Conservation (phyloP, 2,888 invertebrate species). For the Lasioglossum lativentre region DNA sequence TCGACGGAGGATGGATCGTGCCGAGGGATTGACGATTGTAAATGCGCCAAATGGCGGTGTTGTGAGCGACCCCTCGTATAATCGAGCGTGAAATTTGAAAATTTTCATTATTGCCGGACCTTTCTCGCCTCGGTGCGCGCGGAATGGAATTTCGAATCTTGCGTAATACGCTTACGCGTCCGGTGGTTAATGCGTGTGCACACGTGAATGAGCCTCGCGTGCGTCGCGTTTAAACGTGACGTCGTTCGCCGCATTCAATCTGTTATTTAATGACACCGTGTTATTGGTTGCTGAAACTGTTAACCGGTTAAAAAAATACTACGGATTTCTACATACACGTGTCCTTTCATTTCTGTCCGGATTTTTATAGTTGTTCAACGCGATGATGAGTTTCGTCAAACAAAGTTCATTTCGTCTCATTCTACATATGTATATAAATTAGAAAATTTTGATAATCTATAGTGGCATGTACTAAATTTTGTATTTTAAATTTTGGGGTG, state of each 20-base stretch:
- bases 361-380: not conserved
- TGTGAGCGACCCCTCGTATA: conserved; percentile 70
- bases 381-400: not conserved
- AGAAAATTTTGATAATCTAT: not conserved
- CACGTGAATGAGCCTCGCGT: conserved; percentile 17
- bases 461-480: not conserved
- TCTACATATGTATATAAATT: no score
- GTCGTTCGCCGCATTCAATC: conserved; percentile 47
- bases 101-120: conserved; percentile 78
- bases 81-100: conserved; percentile 85
- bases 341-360: not conserved
- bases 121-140: conserved; percentile 63
- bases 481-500: not conserved
- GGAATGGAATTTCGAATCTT: conserved; percentile 74
- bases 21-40: conserved; percentile 70
- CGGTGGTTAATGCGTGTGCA: conserved; percentile 38
- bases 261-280: conserved; percentile 48
- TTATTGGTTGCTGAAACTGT: conserved; percentile 29
- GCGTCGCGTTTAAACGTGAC: conserved; percentile 21
- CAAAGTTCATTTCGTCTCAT: not conserved
- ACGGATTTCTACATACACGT: conserved; percentile 4
- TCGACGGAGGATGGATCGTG: conserved; percentile 40
- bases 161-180: conserved; percentile 43
- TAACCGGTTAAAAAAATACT: conserved; percentile 6
- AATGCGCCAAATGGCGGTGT: conserved; percentile 81